Evolutionary conservation across 2,113 vertebrate species (phyloP), one percentile per base, ranked within the genome.

Genomic region (Misgurnus mizolepis): DNA sequence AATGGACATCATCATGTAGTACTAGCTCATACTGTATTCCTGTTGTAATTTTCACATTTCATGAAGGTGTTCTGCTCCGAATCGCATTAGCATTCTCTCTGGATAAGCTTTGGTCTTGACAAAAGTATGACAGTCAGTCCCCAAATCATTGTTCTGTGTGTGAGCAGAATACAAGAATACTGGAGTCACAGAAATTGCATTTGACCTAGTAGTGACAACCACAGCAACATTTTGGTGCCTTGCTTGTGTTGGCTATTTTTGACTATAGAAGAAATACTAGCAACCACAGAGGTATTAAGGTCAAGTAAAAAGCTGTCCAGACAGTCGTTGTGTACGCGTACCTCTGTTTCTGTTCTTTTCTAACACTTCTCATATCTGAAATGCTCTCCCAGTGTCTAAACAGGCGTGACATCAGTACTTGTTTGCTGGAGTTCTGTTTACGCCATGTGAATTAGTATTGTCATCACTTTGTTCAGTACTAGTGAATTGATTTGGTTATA

Each of bases 1-100:
- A 61, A 41, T 61, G 55, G 41, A 74, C 39, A 43, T 72, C 10
- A 72, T n/a, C n/a, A 4, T 40, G 40, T 11, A 74, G n/a, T 61
- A 18, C 58, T 61, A 11, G 7, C 40, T 74, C 17, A 17, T 74
- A n/a, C 40, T 45, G 7, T 18, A 60, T 74, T 61, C 27, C 34
- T 72, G 15, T 15, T 56, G 49, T 56, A 56, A 11, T n/a, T 72
- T 45, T 15, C 50, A 53, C 11, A 41, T n/a, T 12, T 45, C 71
- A 41, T 22, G 60, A 45, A 11, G 9, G 41, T 45, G 69, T 72
- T 17, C 39, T 56, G 17, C n/a, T 27, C 55, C 27, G 58, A 61
- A 74, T 41, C 41, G 6, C 71, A 74, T 15, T 43, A 74, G 27
- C 40, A 61, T 41, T 74, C 11, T 5, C n/a, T 45, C n/a, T 60